These are phyloP conservation scores for Amphipyra tragopoginis DNA, from an alignment of 2,888 invertebrate genomes.

Conservation along the genomic window DNA sequence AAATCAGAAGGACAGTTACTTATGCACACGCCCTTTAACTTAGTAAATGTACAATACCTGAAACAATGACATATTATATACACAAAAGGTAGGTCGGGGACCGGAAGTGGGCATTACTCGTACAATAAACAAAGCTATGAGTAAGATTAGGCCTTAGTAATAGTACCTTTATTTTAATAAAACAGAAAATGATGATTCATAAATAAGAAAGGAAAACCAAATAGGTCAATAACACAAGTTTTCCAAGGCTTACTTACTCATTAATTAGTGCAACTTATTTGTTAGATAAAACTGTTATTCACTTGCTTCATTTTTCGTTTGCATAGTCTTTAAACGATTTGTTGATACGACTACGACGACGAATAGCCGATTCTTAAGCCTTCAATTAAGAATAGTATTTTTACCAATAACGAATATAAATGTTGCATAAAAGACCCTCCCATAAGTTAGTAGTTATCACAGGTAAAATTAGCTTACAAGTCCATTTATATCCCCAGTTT, in stretches of 20 bases:
- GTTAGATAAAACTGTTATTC: too few relatives aligned
- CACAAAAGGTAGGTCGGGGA: conserved; percentile 61
- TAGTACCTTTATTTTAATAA: conserved; percentile 14
- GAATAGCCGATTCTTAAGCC: too few relatives aligned
- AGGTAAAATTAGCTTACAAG: too few relatives aligned
- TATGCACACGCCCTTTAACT: conserved; percentile 7
- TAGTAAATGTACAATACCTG: conserved; percentile 10
- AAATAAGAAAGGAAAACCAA: conserved; percentile 10
- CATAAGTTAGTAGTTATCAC: too few relatives aligned
- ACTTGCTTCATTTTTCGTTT: too few relatives aligned
- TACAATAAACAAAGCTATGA: conserved; percentile 48
- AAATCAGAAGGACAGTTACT: conserved; percentile 26
- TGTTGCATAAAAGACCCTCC: too few relatives aligned
- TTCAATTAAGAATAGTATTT: too few relatives aligned
- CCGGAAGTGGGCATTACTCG: conserved; percentile 53
- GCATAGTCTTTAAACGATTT: not conserved
- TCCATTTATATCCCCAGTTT: too few relatives aligned
- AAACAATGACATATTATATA: conserved; percentile 63
- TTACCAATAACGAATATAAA: too few relatives aligned
- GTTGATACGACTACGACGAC: too few relatives aligned
- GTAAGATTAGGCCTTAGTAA: conserved; percentile 43
- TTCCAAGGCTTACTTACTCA: not conserved
- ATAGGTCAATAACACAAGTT: conserved; percentile 43
- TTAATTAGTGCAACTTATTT: too few relatives aligned
- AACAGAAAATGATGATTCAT: conserved; percentile 39